phyloP scores from a whole-genome alignment of 2,888 invertebrate species.

The Pheosia gnoma region DNA sequence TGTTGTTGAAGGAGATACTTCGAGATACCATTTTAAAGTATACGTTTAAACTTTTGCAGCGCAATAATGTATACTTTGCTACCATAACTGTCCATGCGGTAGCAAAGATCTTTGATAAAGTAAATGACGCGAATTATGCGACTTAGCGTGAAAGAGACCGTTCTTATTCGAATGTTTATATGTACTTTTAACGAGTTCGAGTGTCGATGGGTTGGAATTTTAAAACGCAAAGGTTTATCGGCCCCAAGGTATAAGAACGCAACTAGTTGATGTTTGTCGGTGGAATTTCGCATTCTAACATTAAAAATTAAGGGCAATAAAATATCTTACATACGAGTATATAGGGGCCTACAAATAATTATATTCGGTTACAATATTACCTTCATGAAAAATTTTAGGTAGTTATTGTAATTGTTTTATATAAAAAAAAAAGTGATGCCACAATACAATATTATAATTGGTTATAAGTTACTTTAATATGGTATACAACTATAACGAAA shows the following conservation, averaged over 20 bases:
- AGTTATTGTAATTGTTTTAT: too few species aligned
- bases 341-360: too few species aligned
- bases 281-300: not conserved
- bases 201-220: conserved; percentile 30
- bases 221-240: conserved; percentile 39
- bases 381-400: too few species aligned
- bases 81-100: conserved; percentile 33
- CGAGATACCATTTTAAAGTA: conserved; percentile 36
- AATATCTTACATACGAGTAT: too few species aligned
- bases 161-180: conserved; percentile 23
- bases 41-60: conserved; percentile 41
- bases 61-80: conserved; percentile 38
- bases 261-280: not conserved
- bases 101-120: conserved; percentile 37
- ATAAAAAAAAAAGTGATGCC: too few species aligned
- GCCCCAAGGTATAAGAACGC: conserved; percentile 22
- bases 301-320: too few species aligned
- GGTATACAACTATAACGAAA: too few species aligned
- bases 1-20: conserved; percentile 1
- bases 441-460: too few species aligned
- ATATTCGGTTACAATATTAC: too few species aligned
- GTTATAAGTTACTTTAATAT: too few species aligned
- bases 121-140: conserved; percentile 40
- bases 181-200: conserved; percentile 15
- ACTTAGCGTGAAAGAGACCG: conserved; percentile 23